Evolutionary conservation across 2,113 vertebrate species (phyloP).

Genomic region (Dicaeum eximium): DNA sequence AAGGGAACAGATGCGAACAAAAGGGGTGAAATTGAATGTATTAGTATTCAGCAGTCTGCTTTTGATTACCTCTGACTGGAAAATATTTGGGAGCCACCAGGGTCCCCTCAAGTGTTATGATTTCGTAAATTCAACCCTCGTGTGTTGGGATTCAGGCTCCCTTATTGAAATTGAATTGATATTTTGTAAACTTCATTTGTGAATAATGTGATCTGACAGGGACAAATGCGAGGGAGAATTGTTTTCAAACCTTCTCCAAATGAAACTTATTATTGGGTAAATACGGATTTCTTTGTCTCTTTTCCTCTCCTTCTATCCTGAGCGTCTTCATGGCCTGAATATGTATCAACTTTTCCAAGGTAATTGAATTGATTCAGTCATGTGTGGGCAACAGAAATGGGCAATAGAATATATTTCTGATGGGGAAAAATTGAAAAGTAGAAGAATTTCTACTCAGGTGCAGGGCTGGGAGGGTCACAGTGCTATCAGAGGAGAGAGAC

Average conservation of each 20-base stretch:
- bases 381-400: conserved; percentile 87
- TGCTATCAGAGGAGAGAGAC: conserved; percentile 78
- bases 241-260: conserved; percentile 97
- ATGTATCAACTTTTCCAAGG: conserved; percentile 88
- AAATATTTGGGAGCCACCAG: conserved; percentile 88
- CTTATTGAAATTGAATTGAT: conserved; percentile 99
- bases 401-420: conserved; percentile 85
- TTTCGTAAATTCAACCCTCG: conserved; percentile 79
- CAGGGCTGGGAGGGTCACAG: conserved; percentile 62
- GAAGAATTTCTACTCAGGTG: conserved; percentile 66
- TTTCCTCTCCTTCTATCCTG: conserved; percentile 65
- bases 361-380: conserved; percentile 99
- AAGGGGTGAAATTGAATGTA: conserved; percentile 96
- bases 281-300: conserved; percentile 93
- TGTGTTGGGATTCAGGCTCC: conserved; percentile 78
- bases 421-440: conserved; percentile 86
- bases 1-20: conserved; percentile 87
- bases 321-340: conserved; percentile 87
- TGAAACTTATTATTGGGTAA: conserved; percentile 99
- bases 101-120: conserved; percentile 88
- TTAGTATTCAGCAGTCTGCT: conserved; percentile 86
- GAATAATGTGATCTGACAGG: conserved; percentile 99
- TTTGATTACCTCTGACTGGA: conserved; percentile 96
- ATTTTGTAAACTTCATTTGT: conserved; percentile 99
- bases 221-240: conserved; percentile 97